phyloP scores from a whole-genome alignment of 2,888 invertebrate genomes.

The Eucriotettix oculatus region DNA sequence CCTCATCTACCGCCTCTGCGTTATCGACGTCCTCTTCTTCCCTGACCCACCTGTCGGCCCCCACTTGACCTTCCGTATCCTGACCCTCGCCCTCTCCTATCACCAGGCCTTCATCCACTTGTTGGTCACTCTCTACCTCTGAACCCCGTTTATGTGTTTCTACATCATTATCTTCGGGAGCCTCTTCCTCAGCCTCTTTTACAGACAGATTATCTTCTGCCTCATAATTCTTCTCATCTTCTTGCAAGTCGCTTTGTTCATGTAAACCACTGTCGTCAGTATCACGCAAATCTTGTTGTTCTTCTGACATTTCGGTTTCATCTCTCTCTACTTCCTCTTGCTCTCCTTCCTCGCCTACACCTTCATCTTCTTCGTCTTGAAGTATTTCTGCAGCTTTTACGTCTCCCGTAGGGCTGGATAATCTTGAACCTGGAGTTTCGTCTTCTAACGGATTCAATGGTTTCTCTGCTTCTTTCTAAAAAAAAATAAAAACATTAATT shows the following conservation, averaged over 20 bases:
- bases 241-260: not conserved
- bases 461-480: too few species aligned
- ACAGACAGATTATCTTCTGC: not conserved
- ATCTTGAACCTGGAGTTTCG: too few species aligned
- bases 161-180: too few species aligned
- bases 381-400: slow-evolving; percentile 3
- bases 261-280: not conserved
- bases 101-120: not conserved
- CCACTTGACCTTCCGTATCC: not conserved
- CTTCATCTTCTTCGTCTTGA: slow-evolving; percentile 6
- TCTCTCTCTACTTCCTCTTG: not conserved
- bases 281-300: not conserved
- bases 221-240: not conserved
- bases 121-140: not conserved
- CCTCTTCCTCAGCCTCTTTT: too few species aligned
- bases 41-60: not conserved
- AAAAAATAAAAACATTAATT: too few species aligned
- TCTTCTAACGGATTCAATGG: too few species aligned
- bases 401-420: not conserved
- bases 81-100: not conserved
- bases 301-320: not conserved
- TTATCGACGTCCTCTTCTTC: not conserved
- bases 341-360: not conserved
- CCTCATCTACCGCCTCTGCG: slow-evolving; percentile 8
- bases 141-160: too few species aligned